Base-by-base conservation (phyloP, 2,797 vertebrate species). In the Triplophysa bombifrons region DNA sequence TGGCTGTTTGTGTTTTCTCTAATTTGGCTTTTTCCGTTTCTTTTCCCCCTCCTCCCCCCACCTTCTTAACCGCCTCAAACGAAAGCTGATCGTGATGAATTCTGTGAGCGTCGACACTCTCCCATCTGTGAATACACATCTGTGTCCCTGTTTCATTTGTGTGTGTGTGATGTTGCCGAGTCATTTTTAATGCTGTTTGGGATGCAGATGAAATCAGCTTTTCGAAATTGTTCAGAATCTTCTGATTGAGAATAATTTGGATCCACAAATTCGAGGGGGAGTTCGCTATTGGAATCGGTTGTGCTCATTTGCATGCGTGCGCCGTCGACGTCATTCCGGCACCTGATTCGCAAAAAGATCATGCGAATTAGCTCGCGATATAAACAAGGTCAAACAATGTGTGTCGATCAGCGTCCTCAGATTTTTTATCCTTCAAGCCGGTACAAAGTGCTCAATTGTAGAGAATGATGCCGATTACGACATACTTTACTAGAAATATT, bases 161-260 rank as follows among this genome's bases (percentile, higher is more conserved):
- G 93, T 95, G 89, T 95, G 89, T 92, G 89, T 92, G 93, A 92
- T 92, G 84, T 90, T 86, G 88, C 76, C 58, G 50, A 85, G 74
- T 80, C 76, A 89, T 91, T 92, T 93, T 93, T 96, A 95, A 96
- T 98, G 97, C 98, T 91, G 96, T 98, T 98, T 97, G 96, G 96
- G 96, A 98, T 96, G 94, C 93, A 84, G 94, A 94, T 65, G 34
- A 78, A 53, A 72, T 50, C 48, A 72, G n/a, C 0, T 1, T 48
- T 58, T 44, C 4, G 17, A 72, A 51, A 69, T 48, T 56, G 22
- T 46, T 46, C 20, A 1, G 25, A 58, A 68, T 48, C 67, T 53
- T 51, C 61, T 51, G 66, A 77, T 61, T 34, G 41, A 38, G 66
- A 67, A 50, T 34, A 38, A 69, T 60, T 61, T 16, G 17, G 14